A percentile compares a stretch with the other conserved stretches of the same genome.
phyloP scores from a whole-genome alignment of 2,113 vertebrate species.

The Cynocephalus volans region DNA sequence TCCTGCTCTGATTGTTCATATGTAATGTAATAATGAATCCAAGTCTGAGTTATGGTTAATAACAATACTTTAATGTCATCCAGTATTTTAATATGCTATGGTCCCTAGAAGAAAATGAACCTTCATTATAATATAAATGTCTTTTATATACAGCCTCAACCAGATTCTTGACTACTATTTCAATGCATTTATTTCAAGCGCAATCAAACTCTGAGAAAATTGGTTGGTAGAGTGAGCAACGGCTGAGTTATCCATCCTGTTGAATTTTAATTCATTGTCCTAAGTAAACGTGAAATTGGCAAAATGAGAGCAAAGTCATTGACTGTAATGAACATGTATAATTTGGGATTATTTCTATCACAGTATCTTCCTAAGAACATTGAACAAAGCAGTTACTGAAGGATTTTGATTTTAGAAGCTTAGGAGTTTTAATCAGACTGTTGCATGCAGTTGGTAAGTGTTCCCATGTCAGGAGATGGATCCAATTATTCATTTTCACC shows the following conservation, averaged over 20 bases:
- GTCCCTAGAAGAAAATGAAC: constrained; percentile 69
- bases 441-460: not conserved
- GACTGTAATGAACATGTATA: constrained; percentile 64
- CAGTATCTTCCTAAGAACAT: not conserved
- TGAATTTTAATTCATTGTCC: constrained; percentile 83
- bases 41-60: constrained; percentile 66
- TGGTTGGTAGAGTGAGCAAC: constrained; percentile 72
- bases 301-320: constrained; percentile 64
- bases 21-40: not conserved
- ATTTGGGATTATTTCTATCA: constrained; percentile 55
- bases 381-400: not conserved
- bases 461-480: not conserved
- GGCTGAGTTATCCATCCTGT: constrained; percentile 57
- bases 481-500: not conserved
- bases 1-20: constrained; percentile 43
- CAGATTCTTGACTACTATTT: constrained; percentile 80
- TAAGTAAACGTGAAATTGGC: constrained; percentile 77
- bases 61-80: constrained; percentile 78
- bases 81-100: constrained; percentile 71
- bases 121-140: constrained; percentile 84
- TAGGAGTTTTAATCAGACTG: not conserved
- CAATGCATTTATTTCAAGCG: constrained; percentile 82
- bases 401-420: constrained; percentile 45
- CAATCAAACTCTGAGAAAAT: constrained; percentile 84
- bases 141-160: constrained; percentile 75